A percentile compares a stretch with the other conserved stretches of the same genome.
Conservation (phyloP, 2,113 vertebrate species). For the Jaculus jaculus region DNA sequence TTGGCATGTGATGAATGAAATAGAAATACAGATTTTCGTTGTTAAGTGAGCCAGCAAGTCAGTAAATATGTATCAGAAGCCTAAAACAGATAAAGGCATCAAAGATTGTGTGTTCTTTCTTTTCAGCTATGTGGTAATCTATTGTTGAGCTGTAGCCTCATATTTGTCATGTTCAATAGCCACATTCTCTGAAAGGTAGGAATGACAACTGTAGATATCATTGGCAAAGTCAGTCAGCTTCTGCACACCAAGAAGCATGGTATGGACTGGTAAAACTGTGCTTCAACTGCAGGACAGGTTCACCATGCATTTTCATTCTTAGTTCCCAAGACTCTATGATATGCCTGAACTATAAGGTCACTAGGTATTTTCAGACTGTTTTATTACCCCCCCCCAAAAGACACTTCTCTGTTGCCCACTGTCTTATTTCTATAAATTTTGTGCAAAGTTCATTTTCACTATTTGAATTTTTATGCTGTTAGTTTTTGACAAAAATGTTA, state of each 20-base stretch:
- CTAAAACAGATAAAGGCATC: conserved; percentile 9
- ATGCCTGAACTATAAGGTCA: not conserved
- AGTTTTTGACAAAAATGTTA: not conserved
- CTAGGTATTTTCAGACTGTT: not conserved
- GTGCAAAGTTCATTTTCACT: not conserved
- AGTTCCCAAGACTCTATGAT: not conserved
- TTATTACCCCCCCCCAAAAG: too few species aligned
- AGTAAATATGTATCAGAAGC: conserved; percentile 15
- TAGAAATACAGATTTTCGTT: not conserved
- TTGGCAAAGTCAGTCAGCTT: not conserved
- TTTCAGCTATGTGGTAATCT: not conserved
- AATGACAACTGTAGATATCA: not conserved
- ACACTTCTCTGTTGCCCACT: too few species aligned
- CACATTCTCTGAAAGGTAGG: not conserved
- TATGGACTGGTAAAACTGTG: not conserved
- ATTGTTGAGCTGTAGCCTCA: conserved; percentile 38
- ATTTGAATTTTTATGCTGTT: not conserved
- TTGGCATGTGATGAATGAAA: not conserved
- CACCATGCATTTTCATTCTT: not conserved
- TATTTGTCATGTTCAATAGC: not conserved
- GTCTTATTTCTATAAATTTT: not conserved
- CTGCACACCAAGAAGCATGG: not conserved
- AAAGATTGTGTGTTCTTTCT: not conserved
- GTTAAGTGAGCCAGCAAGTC: not conserved
- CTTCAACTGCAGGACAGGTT: not conserved